phyloP scores from a whole-genome alignment of 1,140 invertebrate genomes.

The Drosophila subobscura region DNA sequence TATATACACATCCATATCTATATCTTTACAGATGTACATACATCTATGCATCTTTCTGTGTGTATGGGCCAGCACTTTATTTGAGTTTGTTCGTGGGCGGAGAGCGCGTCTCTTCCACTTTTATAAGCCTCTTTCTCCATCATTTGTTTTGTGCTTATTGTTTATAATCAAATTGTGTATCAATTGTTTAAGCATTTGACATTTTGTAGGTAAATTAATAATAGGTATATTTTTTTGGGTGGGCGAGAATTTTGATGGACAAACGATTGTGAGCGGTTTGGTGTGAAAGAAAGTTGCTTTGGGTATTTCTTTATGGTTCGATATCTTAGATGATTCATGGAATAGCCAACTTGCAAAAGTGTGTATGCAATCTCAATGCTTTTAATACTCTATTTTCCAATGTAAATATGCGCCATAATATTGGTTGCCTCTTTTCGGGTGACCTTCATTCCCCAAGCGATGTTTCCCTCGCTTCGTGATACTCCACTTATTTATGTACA shows the following conservation, averaged over 20 bases:
- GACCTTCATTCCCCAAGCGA: no score
- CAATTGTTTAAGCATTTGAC: slow-evolving; percentile 74
- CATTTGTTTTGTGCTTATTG: slow-evolving; percentile 12
- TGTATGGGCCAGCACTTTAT: slow-evolving; percentile 30
- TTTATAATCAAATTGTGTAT: slow-evolving; percentile 45
- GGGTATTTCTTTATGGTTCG: background rate
- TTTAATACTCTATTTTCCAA: no score
- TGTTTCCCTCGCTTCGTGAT: background rate
- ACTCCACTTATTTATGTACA: slow-evolving; percentile 1
- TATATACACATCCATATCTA: slow-evolving; percentile 23
- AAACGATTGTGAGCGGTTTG: slow-evolving; percentile 13
- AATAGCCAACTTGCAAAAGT: background rate
- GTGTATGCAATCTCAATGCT: no score
- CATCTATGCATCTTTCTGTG: slow-evolving; percentile 6
- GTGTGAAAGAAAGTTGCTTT: slow-evolving; percentile 25
- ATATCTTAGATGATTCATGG: background rate
- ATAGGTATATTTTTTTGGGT: slow-evolving; percentile 24
- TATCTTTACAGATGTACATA: slow-evolving; percentile 15
- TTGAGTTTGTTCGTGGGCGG: slow-evolving; percentile 49
- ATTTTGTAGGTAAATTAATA: slow-evolving; percentile 52
- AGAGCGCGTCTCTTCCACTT: slow-evolving; percentile 17
- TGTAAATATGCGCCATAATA: no score
- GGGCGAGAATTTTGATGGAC: slow-evolving; percentile 35
- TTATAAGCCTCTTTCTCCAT: slow-evolving; percentile 38
- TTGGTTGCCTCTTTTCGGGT: no score